Conservation (phyloP, 2,797 vertebrate species). For the Naso thynnoides region DNA sequence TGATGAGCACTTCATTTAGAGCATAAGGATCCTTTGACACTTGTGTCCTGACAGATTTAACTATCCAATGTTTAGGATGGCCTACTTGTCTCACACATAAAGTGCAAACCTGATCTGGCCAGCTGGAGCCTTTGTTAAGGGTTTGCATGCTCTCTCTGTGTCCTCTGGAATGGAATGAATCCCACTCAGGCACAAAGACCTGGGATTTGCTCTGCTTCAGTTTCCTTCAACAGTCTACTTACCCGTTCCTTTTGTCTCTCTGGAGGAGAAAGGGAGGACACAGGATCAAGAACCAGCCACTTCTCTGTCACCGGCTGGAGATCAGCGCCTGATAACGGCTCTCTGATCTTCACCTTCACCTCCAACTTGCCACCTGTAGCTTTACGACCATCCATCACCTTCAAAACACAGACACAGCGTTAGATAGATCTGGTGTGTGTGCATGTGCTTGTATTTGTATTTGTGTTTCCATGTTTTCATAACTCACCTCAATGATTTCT, state of each 20-base stretch:
- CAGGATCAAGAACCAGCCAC: constrained; percentile 89
- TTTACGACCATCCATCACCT: constrained; percentile 92
- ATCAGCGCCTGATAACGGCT: constrained; percentile 88
- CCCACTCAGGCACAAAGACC: background rate
- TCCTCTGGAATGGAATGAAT: background rate
- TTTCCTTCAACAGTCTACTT: constrained; percentile 41
- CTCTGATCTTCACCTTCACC: constrained; percentile 89
- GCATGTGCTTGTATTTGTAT: background rate
- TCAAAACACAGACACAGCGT: background rate
- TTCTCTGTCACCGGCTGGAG: constrained; percentile 88
- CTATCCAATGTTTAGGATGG: too few species aligned
- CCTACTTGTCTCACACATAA: too few species aligned
- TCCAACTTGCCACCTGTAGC: constrained; percentile 91
- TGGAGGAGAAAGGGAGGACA: constrained; percentile 75
- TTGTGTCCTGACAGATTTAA: too few species aligned
- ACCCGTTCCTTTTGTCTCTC: constrained; percentile 77
- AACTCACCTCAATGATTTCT: constrained; percentile 89
- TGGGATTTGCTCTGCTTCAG: background rate
- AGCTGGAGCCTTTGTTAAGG: background rate
- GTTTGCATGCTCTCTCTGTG: background rate
- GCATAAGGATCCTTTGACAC: too few species aligned
- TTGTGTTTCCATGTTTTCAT: background rate
- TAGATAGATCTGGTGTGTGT: background rate
- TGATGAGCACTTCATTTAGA: too few species aligned
- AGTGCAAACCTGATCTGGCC: background rate